phyloP scores from a whole-genome alignment of 2,797 vertebrate species.

The Basileuterus tristriatus region DNA sequence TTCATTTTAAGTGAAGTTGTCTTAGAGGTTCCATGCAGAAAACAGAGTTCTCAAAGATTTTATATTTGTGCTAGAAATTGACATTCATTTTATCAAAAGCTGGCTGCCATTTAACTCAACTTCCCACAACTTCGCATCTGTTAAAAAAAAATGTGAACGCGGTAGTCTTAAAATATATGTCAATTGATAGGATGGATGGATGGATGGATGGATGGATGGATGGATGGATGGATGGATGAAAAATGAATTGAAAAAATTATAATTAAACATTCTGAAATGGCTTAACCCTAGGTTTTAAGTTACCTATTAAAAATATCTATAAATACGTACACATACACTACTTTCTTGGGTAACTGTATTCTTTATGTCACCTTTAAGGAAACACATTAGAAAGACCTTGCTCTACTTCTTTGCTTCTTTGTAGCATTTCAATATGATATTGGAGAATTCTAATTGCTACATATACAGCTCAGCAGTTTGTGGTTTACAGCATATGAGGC shows the following conservation, averaged over 20 bases:
- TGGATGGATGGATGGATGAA: background rate
- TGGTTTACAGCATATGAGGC: background rate
- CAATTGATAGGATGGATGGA: background rate
- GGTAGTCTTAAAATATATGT: background rate
- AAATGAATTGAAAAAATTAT: background rate
- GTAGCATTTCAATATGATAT: background rate
- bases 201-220: background rate
- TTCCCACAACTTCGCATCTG: background rate
- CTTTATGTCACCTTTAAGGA: background rate
- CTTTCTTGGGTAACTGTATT: background rate
- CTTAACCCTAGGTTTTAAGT: background rate
- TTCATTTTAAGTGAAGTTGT: background rate
- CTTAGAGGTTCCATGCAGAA: background rate
- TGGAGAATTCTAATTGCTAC: background rate
- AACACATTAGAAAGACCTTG: background rate
- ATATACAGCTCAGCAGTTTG: background rate
- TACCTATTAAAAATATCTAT: background rate
- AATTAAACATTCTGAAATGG: background rate
- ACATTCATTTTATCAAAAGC: background rate
- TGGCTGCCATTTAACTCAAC: background rate
- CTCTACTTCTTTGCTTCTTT: background rate
- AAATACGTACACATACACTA: background rate
- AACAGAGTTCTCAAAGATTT: background rate
- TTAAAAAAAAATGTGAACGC: background rate
- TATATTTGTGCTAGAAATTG: background rate